A percentile compares a stretch with the other conserved stretches of the same genome.
phyloP scores from a whole-genome alignment of 2,888 invertebrate genomes.

The Hesperia comma region DNA sequence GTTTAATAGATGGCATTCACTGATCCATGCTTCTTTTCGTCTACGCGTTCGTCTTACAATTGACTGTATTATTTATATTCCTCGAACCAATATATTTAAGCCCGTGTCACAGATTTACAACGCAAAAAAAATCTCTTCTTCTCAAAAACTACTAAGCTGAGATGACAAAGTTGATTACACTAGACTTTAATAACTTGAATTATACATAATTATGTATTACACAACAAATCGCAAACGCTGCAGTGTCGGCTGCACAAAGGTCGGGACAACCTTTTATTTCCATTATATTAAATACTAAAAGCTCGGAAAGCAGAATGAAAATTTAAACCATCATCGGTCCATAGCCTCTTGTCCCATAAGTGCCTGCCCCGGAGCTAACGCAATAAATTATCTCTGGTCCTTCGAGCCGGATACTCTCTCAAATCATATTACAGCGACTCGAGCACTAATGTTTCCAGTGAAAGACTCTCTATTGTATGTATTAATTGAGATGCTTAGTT shows the following conservation, averaged over 20 bases:
- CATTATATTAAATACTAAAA: slow-evolving; percentile 15
- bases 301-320: slow-evolving; percentile 11
- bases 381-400: slow-evolving; percentile 31
- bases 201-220: not conserved
- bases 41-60: too few species aligned
- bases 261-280: slow-evolving; percentile 1
- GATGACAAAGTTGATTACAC: not conserved
- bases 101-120: too few species aligned
- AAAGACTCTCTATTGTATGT: slow-evolving; percentile 21
- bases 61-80: too few species aligned
- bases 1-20: too few species aligned
- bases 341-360: slow-evolving; percentile 17
- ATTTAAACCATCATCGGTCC: slow-evolving; percentile 13
- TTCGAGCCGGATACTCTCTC: slow-evolving; percentile 25
- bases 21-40: too few species aligned
- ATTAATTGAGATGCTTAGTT: slow-evolving; percentile 9
- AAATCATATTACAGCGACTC: slow-evolving; percentile 26
- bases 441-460: slow-evolving; percentile 18
- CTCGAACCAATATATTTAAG: too few species aligned
- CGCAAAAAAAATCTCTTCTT: too few species aligned
- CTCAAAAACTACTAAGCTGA: too few species aligned
- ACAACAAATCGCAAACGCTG: not conserved
- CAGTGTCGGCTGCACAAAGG: not conserved
- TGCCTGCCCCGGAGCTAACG: slow-evolving; percentile 21
- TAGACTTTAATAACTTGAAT: not conserved